These are phyloP conservation scores for Tokudaia muenninki DNA, from an alignment of 2,797 vertebrate genomes.

Conservation along the genomic window DNA sequence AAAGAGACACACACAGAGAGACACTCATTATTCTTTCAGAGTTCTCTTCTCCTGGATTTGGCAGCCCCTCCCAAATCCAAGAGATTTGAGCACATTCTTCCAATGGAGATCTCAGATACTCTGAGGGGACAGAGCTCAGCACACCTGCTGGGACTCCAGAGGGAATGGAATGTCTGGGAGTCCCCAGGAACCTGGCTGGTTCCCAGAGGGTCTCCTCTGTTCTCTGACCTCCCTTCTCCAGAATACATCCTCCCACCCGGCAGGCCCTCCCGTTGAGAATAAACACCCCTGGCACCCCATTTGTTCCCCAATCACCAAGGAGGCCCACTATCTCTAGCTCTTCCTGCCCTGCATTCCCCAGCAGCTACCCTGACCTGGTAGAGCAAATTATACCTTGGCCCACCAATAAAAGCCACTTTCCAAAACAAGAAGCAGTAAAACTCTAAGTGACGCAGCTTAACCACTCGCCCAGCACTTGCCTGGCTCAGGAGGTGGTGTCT, in stretches of 20 bases:
- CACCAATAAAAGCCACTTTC: conserved; percentile 76
- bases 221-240: neutral
- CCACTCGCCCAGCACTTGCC: neutral
- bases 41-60: neutral
- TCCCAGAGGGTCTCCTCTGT: neutral
- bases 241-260: neutral
- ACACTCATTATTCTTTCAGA: neutral
- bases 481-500: neutral
- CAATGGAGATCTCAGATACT: neutral
- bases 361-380: conserved; percentile 50
- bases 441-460: neutral
- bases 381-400: conserved; percentile 69
- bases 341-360: conserved; percentile 31
- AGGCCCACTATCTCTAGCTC: neutral
- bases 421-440: conserved; percentile 68
- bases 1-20: neutral
- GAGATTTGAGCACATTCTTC: neutral
- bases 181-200: neutral
- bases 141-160: neutral
- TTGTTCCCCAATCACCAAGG: neutral
- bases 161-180: neutral
- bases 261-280: no score
- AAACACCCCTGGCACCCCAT: neutral
- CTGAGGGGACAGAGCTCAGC: neutral
- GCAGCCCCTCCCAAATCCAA: neutral